phyloP scores from a whole-genome alignment of 2,888 invertebrate species.

The Callosobruchus maculatus region DNA sequence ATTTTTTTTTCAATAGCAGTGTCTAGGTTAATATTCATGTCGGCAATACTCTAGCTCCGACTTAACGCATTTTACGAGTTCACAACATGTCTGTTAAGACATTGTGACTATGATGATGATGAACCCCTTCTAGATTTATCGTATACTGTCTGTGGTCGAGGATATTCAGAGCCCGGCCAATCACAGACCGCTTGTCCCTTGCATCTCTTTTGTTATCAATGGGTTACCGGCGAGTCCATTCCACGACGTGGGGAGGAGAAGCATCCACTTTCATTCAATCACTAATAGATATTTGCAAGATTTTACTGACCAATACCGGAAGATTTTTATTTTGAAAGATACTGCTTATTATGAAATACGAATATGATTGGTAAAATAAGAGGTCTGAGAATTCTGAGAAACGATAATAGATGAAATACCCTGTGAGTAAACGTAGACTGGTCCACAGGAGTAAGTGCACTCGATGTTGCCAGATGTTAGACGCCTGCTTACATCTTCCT shows the following conservation, averaged over 20 bases:
- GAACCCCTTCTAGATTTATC: constrained; percentile 24
- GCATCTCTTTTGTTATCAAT: constrained; percentile 64
- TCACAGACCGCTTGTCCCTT: constrained; percentile 54
- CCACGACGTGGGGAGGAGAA: constrained; percentile 40
- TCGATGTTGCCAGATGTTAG: background rate
- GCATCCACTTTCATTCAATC: background rate
- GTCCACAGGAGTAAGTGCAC: background rate
- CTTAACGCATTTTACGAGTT: too few relatives aligned
- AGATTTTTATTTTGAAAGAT: background rate
- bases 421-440: background rate
- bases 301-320: background rate
- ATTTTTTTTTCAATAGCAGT: too few relatives aligned
- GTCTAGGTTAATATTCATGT: too few relatives aligned
- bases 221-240: constrained; percentile 63
- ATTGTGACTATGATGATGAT: too few relatives aligned
- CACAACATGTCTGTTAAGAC: too few relatives aligned
- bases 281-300: background rate
- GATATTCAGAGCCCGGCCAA: constrained; percentile 53
- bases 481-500: background rate
- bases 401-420: background rate
- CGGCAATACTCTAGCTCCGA: too few relatives aligned
- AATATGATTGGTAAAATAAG: background rate
- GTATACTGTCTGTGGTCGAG: constrained; percentile 21
- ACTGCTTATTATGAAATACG: background rate
- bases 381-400: background rate